Percentiles rank a stretch among this genome's conserved stretches.
phyloP scores from a whole-genome alignment of 2,113 vertebrate species.

The Hucho hucho region DNA sequence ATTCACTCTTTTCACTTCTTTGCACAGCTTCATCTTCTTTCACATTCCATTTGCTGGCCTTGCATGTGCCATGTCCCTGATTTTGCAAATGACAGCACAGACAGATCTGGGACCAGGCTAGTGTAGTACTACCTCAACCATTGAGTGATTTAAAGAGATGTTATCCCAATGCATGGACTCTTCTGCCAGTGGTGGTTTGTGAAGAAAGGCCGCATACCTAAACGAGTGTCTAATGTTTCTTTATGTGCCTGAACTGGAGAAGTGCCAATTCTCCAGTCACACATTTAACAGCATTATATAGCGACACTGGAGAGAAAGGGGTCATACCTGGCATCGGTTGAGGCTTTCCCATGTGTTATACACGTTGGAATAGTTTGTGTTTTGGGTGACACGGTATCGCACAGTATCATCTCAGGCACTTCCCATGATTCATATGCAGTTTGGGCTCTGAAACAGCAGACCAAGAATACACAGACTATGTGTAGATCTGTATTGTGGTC shows the following conservation, averaged over 20 bases:
- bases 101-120: neutral
- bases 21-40: neutral
- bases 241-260: constrained; percentile 24
- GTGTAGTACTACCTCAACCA: constrained; percentile 4
- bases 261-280: constrained; percentile 22
- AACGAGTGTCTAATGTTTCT: constrained; percentile 39
- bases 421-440: neutral
- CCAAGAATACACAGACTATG: neutral
- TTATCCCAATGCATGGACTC: neutral
- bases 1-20: constrained; percentile 13
- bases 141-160: constrained; percentile 19
- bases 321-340: constrained; percentile 14
- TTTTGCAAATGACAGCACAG: no score
- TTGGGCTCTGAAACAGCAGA: neutral
- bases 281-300: constrained; percentile 18
- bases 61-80: neutral
- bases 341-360: constrained; percentile 6
- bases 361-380: neutral
- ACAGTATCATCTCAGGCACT: neutral
- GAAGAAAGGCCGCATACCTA: constrained; percentile 15
- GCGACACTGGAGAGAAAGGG: constrained; percentile 17
- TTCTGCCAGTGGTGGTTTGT: constrained; percentile 26
- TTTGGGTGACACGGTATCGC: constrained; percentile 5
- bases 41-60: neutral
- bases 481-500: neutral